Percentiles rank a stretch among this genome's conserved stretches.
Evolutionary conservation across 2,113 vertebrate genomes (phyloP).

Genomic region (Diadophis punctatus): DNA sequence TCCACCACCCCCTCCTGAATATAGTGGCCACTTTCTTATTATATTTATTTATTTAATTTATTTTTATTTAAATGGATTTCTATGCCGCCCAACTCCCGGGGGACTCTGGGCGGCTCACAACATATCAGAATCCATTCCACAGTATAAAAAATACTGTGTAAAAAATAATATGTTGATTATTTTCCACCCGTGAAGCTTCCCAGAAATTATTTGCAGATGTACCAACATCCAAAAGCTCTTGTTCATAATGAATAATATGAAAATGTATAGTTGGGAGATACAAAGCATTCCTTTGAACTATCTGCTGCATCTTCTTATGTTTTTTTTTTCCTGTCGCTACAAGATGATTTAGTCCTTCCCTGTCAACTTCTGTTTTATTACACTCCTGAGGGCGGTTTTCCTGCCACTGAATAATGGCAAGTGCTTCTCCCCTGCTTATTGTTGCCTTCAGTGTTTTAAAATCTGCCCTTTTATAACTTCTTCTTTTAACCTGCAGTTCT

Average conservation of each 20-base stretch:
- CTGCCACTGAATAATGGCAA: neutral
- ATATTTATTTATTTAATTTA: too few relatives aligned
- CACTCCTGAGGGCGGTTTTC: neutral
- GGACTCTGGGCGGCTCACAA: too few relatives aligned
- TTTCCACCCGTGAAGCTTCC: neutral
- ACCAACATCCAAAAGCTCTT: neutral
- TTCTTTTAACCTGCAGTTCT: neutral
- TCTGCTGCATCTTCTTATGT: neutral
- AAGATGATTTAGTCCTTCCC: neutral
- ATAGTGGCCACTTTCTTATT: neutral
- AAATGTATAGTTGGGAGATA: neutral
- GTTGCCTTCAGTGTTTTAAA: neutral
- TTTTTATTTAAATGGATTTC: too few relatives aligned
- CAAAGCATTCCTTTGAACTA: neutral
- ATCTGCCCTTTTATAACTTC: neutral
- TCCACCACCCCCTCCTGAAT: neutral
- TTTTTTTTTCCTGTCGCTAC: neutral
- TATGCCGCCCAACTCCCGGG: too few relatives aligned
- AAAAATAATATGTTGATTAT: neutral
- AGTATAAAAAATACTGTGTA: too few relatives aligned
- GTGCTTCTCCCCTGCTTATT: neutral
- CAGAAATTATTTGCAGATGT: neutral
- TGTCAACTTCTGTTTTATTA: slow-evolving; percentile 6
- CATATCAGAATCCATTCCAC: too few relatives aligned
- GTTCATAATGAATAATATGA: neutral